A percentile compares a stretch with the other conserved stretches of the same genome.
These are phyloP conservation scores for Amazona guildingii DNA, from an alignment of 2,113 vertebrate species.

Conservation along the genomic window DNA sequence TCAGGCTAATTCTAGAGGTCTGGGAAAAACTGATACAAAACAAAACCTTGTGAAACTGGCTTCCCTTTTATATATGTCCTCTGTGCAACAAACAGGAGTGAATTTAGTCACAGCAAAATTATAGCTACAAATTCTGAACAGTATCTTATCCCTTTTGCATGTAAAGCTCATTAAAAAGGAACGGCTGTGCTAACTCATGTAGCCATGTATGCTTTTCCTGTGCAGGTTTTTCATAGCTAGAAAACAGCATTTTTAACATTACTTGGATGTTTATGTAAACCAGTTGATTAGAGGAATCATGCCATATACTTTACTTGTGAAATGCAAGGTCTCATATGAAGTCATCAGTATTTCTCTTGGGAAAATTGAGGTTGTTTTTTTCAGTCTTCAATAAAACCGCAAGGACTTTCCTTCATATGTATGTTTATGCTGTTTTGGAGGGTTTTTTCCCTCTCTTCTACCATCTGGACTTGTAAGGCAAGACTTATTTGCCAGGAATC, in stretches of 20 bases:
- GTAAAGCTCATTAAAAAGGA: neutral
- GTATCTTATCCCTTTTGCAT: neutral
- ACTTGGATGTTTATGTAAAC: neutral
- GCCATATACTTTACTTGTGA: neutral
- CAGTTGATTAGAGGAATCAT: neutral
- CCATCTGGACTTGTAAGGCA: neutral
- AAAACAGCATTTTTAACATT: neutral
- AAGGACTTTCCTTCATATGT: neutral
- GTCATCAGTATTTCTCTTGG: neutral
- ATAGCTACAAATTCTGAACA: neutral
- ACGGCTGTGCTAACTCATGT: neutral
- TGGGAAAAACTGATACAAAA: conserved; percentile 20
- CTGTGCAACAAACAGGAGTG: neutral
- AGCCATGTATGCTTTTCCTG: neutral
- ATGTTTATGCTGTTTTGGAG: neutral
- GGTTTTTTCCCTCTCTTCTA: neutral
- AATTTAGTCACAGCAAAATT: neutral
- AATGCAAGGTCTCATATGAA: neutral
- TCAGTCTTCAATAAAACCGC: neutral
- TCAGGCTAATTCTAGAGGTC: conserved; percentile 54
- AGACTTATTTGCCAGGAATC: neutral
- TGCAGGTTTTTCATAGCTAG: neutral
- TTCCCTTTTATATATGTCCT: conserved; percentile 9
- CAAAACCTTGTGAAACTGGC: neutral
- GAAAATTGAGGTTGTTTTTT: neutral